Evolutionary conservation across 2,888 invertebrate species (phyloP).

Genomic region (Drosophila differens): DNA sequence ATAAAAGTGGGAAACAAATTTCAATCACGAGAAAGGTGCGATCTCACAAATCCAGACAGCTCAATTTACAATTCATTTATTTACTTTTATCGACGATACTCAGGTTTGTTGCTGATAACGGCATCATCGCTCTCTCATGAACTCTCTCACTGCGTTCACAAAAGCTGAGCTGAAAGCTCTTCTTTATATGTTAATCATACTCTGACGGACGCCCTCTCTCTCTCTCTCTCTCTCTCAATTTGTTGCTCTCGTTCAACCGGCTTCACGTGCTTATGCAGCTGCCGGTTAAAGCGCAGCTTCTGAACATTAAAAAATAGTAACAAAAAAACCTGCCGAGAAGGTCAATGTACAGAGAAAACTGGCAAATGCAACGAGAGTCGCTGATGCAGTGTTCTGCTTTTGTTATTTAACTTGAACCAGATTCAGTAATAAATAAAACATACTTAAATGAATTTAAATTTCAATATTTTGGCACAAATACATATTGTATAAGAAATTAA

Average conservation of each 20-base stretch:
- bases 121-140: constrained; percentile 3
- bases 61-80: constrained; percentile 26
- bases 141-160: not conserved
- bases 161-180: constrained; percentile 17
- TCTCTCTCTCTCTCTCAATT: not conserved
- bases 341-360: constrained; percentile 62
- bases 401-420: constrained; percentile 20
- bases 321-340: constrained; percentile 71
- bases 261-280: constrained; percentile 55
- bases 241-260: constrained; percentile 35
- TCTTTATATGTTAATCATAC: not conserved
- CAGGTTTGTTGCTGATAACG: constrained; percentile 39
- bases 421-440: not conserved
- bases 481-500: not conserved
- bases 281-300: constrained; percentile 52
- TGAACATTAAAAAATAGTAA: constrained; percentile 26
- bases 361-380: constrained; percentile 29
- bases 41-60: constrained; percentile 25
- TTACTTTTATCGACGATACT: constrained; percentile 12
- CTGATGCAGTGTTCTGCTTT: constrained; percentile 11
- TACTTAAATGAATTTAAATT: not conserved
- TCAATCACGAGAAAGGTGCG: constrained; percentile 31
- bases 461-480: not conserved
- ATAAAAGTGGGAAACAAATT: constrained; percentile 22
- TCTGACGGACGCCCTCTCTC: not conserved